Evolutionary conservation across 2,797 vertebrate species (phyloP).

Genomic region (Vipera latastei): DNA sequence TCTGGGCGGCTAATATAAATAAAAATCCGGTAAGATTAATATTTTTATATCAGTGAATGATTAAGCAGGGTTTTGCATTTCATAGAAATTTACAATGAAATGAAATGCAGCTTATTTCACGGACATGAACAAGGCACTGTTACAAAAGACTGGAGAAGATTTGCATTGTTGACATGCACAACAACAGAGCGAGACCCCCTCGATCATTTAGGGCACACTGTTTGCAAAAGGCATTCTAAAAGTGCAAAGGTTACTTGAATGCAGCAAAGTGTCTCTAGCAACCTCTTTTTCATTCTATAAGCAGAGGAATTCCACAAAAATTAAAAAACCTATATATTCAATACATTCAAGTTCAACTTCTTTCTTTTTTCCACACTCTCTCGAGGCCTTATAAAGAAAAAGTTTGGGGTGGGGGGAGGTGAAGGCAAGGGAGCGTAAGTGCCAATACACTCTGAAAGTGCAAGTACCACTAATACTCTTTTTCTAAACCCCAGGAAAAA

Average conservation of each 20-base stretch:
- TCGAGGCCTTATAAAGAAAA: background rate
- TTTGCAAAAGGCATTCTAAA: background rate
- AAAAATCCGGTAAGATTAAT: background rate
- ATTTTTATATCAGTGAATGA: background rate
- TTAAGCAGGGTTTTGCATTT: background rate
- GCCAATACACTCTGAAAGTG: background rate
- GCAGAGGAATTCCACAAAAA: background rate
- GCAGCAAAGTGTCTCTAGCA: background rate
- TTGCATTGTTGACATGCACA: background rate
- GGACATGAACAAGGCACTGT: background rate
- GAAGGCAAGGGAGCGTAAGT: background rate
- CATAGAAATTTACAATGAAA: background rate
- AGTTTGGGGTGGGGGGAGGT: background rate
- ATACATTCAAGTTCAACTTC: too few species aligned
- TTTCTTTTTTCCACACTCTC: background rate
- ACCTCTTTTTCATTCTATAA: background rate
- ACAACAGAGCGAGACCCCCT: background rate
- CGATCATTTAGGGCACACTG: background rate
- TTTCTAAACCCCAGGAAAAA: background rate
- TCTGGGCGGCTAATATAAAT: background rate
- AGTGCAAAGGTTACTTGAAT: background rate
- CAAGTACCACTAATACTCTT: background rate
- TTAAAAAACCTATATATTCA: background rate
- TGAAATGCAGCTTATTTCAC: background rate
- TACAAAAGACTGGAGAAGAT: background rate